A percentile compares a stretch with the other conserved stretches of the same genome.
Evolutionary conservation across 2,797 vertebrate genomes (phyloP).

Genomic region (Bovichtus variegatus): DNA sequence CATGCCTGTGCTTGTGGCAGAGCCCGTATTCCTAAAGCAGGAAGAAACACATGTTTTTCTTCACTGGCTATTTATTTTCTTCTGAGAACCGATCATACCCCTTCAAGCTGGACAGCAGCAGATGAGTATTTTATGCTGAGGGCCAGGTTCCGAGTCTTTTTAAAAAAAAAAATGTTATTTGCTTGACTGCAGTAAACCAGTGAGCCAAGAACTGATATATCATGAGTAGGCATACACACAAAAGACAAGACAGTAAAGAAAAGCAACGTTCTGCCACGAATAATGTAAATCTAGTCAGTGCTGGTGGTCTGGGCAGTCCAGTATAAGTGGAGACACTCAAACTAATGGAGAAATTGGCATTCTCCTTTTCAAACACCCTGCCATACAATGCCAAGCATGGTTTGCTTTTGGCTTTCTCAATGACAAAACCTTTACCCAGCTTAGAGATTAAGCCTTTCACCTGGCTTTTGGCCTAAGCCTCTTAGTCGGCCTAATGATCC

Average conservation of each 20-base stretch:
- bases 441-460: slow-evolving; percentile 41
- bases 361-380: background rate
- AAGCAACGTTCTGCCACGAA: background rate
- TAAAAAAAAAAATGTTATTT: slow-evolving; percentile 23
- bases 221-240: background rate
- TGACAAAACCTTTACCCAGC: slow-evolving; percentile 47
- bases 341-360: background rate
- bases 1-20: background rate
- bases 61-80: background rate
- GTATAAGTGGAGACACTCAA: slow-evolving; percentile 2
- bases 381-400: slow-evolving; percentile 13
- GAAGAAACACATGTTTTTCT: background rate
- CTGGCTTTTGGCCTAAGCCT: slow-evolving; percentile 48
- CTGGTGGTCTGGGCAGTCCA: background rate
- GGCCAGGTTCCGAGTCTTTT: background rate
- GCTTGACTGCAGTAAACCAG: slow-evolving; percentile 12
- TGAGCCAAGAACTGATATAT: background rate
- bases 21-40: background rate
- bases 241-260: background rate
- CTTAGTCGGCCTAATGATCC: slow-evolving; percentile 34
- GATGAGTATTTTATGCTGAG: background rate
- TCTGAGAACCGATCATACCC: background rate
- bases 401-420: slow-evolving; percentile 29
- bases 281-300: background rate
- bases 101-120: background rate